These are phyloP conservation scores for Neuroscelio doddi DNA, from an alignment of 2,888 invertebrate species.

Conservation along the genomic window DNA sequence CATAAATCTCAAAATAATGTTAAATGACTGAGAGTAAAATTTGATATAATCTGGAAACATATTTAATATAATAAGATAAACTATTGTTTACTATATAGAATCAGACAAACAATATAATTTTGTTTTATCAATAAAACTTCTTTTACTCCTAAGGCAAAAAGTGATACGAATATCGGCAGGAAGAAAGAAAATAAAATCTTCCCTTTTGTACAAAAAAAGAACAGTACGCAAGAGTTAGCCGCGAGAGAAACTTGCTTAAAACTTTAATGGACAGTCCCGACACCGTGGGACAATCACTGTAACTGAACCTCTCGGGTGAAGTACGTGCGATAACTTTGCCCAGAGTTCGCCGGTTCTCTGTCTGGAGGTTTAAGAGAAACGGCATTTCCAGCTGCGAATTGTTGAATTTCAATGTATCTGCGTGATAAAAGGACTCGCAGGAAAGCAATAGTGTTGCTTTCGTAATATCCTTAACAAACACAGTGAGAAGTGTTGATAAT, in stretches of 20 bases:
- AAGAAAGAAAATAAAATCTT: conserved; percentile 35
- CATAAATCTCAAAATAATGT: no score
- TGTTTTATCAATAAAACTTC: conserved; percentile 23
- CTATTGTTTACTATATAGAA: conserved; percentile 11
- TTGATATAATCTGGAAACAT: not conserved
- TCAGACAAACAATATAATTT: conserved; percentile 17
- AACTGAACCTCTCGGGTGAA: conserved; percentile 50
- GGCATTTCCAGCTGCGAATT: conserved; percentile 45
- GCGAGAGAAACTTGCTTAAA: conserved; percentile 57
- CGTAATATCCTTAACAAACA: conserved; percentile 45
- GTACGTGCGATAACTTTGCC: conserved; percentile 48
- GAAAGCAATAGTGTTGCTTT: conserved; percentile 30
- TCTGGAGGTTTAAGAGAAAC: conserved; percentile 38
- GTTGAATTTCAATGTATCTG: conserved; percentile 47
- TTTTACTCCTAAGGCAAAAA: conserved; percentile 26
- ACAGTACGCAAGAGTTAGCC: conserved; percentile 47
- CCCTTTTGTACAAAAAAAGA: conserved; percentile 39
- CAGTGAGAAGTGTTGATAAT: conserved; percentile 37
- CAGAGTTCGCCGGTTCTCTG: conserved; percentile 40
- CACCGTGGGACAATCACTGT: conserved; percentile 55
- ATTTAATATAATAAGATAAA: not conserved
- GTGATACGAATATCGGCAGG: conserved; percentile 27
- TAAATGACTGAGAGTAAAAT: not conserved
- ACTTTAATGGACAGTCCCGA: conserved; percentile 64
- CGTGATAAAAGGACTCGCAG: conserved; percentile 35